Conservation (phyloP, 1,140 invertebrate genomes). For the Copidosoma floridanum region DNA sequence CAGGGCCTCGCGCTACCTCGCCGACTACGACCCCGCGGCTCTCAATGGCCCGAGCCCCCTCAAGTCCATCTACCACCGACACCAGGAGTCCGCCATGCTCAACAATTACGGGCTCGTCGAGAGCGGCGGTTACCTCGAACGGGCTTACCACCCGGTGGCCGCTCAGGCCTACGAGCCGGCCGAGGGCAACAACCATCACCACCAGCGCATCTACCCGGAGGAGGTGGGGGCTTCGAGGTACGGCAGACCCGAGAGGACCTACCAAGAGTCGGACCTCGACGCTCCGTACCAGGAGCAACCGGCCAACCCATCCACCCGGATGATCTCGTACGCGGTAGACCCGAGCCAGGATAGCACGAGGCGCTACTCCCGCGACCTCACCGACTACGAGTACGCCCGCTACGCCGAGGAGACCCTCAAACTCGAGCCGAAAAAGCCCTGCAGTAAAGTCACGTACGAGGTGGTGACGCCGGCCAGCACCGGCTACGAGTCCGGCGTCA, state of each 20-base stretch:
- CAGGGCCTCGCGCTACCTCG: constrained; percentile 54
- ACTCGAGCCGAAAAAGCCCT: constrained; percentile 48
- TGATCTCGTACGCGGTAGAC: constrained; percentile 41
- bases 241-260: constrained; percentile 35
- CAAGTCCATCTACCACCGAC: constrained; percentile 22
- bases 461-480: constrained; percentile 40
- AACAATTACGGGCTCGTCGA: constrained; percentile 34
- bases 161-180: constrained; percentile 38
- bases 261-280: constrained; percentile 53
- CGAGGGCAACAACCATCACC: no score
- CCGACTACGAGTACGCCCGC: constrained; percentile 45
- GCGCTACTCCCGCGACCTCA: constrained; percentile 48
- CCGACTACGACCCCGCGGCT: constrained; percentile 41
- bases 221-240: constrained; percentile 42
- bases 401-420: constrained; percentile 52
- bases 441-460: constrained; percentile 26
- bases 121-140: constrained; percentile 35
- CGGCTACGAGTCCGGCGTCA: constrained; percentile 52
- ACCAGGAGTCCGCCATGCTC: neutral
- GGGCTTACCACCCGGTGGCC: constrained; percentile 19
- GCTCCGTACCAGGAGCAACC: constrained; percentile 45
- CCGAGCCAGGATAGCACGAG: constrained; percentile 36
- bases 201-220: constrained; percentile 50
- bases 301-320: constrained; percentile 34
- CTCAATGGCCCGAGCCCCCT: neutral